Evolutionary conservation across 1,140 invertebrate genomes (phyloP).

Genomic region (Platyscapa corneri): DNA sequence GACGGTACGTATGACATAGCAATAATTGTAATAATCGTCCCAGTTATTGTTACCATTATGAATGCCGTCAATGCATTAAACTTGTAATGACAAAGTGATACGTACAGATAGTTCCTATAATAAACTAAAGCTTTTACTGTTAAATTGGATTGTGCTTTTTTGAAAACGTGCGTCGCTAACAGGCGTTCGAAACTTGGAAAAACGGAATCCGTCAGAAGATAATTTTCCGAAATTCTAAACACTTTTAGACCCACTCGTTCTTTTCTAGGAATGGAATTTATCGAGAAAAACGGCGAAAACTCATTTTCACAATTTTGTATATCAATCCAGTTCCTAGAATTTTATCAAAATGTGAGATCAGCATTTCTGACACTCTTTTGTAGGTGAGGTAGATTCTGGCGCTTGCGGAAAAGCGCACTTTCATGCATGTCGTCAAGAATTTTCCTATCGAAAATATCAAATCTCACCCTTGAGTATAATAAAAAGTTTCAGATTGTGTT

Average conservation of each 20-base stretch:
- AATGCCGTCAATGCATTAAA: no score
- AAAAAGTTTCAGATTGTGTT: background rate
- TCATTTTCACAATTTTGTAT: background rate
- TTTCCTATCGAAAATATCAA: conserved; percentile 6
- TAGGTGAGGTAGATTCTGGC: background rate
- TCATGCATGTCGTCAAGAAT: conserved; percentile 13
- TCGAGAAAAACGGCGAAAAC: background rate
- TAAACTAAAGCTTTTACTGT: no score
- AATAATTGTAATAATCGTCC: no score
- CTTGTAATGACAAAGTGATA: no score
- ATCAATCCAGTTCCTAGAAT: background rate
- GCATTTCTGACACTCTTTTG: background rate
- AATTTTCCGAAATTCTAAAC: background rate
- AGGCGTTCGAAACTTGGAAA: no score
- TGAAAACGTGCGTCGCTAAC: no score
- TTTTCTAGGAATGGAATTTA: background rate
- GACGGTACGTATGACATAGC: no score
- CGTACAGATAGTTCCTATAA: no score
- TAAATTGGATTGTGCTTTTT: no score
- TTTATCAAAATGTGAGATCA: background rate
- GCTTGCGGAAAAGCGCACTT: background rate
- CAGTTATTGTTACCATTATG: no score
- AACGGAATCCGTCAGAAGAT: no score
- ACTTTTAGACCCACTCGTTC: background rate
- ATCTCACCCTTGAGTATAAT: background rate